phyloP scores from a whole-genome alignment of 2,113 vertebrate genomes.

The Seriola quinqueradiata region DNA sequence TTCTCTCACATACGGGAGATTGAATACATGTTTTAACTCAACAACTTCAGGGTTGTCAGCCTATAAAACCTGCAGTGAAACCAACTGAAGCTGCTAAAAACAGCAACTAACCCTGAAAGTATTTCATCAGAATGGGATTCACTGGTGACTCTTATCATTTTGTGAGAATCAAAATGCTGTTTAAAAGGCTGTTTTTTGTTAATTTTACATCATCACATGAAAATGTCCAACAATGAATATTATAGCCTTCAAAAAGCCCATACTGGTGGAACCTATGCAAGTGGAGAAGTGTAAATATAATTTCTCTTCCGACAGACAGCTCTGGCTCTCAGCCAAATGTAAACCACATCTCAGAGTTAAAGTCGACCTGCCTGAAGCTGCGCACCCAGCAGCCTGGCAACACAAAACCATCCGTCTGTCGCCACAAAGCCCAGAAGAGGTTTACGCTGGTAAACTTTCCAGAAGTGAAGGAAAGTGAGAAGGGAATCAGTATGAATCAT shows the following conservation, averaged over 20 bases:
- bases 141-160: background rate
- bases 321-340: slow-evolving; percentile 25
- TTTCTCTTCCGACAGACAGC: slow-evolving; percentile 8
- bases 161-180: too few relatives aligned
- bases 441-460: slow-evolving; percentile 11
- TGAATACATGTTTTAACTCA: background rate
- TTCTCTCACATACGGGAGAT: background rate
- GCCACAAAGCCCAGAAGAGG: slow-evolving; percentile 21
- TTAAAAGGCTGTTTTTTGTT: background rate
- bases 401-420: slow-evolving; percentile 58
- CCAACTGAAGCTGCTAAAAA: background rate
- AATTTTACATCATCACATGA: background rate
- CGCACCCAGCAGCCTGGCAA: slow-evolving; percentile 55
- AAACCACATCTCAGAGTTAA: slow-evolving; percentile 36
- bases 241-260: background rate
- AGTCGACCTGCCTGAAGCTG: slow-evolving; percentile 33
- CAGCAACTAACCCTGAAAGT: background rate
- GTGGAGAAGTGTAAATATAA: background rate
- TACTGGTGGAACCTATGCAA: background rate
- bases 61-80: slow-evolving; percentile 16
- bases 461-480: background rate
- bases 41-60: background rate
- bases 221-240: background rate
- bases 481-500: slow-evolving; percentile 16
- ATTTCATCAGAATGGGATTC: background rate